Conservation (phyloP, 2,888 invertebrate genomes). For the Cyrtodaria siliqua region DNA sequence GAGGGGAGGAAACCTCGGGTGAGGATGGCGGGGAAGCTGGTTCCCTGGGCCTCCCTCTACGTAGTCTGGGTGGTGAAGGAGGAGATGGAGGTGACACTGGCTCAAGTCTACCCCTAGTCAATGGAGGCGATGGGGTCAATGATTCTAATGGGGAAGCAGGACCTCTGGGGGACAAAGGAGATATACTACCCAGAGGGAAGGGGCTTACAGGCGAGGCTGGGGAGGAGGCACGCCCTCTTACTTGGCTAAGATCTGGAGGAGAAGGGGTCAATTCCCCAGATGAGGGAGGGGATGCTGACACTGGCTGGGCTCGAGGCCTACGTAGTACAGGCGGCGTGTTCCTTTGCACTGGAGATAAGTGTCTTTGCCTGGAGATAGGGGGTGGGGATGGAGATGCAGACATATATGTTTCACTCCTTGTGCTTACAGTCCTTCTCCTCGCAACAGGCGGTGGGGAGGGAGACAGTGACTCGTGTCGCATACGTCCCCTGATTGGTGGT, state of each 20-base stretch:
- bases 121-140: constrained; percentile 25
- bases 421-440: constrained; percentile 40
- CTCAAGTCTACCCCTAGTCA: neutral
- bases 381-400: constrained; percentile 60
- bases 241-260: constrained; percentile 52
- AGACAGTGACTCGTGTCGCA: constrained; percentile 38
- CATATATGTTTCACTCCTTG: constrained; percentile 41
- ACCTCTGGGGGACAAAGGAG: constrained; percentile 27
- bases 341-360: constrained; percentile 42
- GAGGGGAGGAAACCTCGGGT: constrained; percentile 13
- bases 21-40: constrained; percentile 25
- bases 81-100: constrained; percentile 12
- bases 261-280: constrained; percentile 61
- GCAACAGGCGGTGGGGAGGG: constrained; percentile 50
- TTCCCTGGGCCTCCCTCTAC: constrained; percentile 9
- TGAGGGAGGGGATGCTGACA: constrained; percentile 52
- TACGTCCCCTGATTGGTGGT: constrained; percentile 34
- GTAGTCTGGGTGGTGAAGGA: neutral
- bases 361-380: constrained; percentile 36
- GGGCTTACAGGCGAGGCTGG: constrained; percentile 47
- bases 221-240: constrained; percentile 6
- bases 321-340: constrained; percentile 54
- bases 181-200: constrained; percentile 36
- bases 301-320: constrained; percentile 34
- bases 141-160: constrained; percentile 40